These are phyloP conservation scores for Pelobates fuscus DNA, from an alignment of 2,113 vertebrate species.

Conservation along the genomic window DNA sequence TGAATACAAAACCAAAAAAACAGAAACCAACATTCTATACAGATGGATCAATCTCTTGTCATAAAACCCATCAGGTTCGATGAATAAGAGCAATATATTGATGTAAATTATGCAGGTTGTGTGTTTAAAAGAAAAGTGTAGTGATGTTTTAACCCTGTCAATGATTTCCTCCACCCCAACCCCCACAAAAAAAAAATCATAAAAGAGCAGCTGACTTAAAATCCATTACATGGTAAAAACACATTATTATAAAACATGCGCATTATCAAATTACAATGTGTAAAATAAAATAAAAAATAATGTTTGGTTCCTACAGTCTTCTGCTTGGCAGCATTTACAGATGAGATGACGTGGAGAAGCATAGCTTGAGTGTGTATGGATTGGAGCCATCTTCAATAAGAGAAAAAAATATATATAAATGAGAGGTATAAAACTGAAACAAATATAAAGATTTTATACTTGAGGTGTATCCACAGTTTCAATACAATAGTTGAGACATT, in stretches of 20 bases:
- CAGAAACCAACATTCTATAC: too few relatives aligned
- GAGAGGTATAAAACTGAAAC: too few relatives aligned
- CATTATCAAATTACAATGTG: not conserved
- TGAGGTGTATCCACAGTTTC: too few relatives aligned
- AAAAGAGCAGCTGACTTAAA: not conserved
- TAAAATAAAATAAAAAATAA: conserved; percentile 40
- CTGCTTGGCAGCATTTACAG: conserved; percentile 75
- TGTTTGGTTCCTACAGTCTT: conserved; percentile 57
- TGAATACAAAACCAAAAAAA: too few relatives aligned
- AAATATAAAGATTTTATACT: too few relatives aligned
- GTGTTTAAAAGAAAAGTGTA: conserved; percentile 14
- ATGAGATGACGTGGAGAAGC: conserved; percentile 97
- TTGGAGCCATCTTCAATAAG: conserved; percentile 89
- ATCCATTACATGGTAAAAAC: not conserved
- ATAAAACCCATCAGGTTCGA: too few relatives aligned
- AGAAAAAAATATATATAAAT: too few relatives aligned
- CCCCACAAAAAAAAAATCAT: too few relatives aligned
- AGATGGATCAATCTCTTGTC: too few relatives aligned
- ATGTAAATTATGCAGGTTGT: too few relatives aligned
- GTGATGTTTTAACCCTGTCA: conserved; percentile 16
- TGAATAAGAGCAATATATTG: too few relatives aligned
- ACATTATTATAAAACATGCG: conserved; percentile 29
- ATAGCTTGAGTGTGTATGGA: conserved; percentile 96
- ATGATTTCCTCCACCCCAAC: not conserved
- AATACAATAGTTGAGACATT: too few relatives aligned